Base-by-base conservation (phyloP, 1,140 invertebrate species). In the Drosophila parvula region DNA sequence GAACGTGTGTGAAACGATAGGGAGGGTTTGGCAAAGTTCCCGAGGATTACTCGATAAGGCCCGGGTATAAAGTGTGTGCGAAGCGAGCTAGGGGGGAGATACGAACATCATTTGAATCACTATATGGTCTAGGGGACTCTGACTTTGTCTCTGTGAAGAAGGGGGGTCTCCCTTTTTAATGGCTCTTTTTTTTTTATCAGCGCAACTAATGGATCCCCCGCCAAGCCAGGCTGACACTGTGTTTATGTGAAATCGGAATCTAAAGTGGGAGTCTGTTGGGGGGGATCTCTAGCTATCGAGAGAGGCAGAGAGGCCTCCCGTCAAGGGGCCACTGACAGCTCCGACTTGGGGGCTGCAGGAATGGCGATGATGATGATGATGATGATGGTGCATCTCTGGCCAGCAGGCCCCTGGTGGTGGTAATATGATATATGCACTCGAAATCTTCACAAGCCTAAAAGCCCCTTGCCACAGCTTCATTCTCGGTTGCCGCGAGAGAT, bases 361-460 rank as follows among this genome's bases (percentile, higher is more conserved):
- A 70, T 36, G 32, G 32, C 50, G 16, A 36, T 12, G 50, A 34
- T 47, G 63, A 64, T 48, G 64, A 53, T 47, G 63, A 64, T 48
- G 64, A 53, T 58, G 51, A 67, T 67, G 65, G 38, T 70, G 65
- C 65, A 70, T 70, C 65, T 51, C 45, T 34, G 22, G 22, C 22
- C 22, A 22, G 22, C 45, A 16, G 28, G 57, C 44, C 40, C 57
- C 36, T 73, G 40, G 60, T 74, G 64, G 69, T 70, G 78, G 81
- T 85, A 85, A 86, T 79, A 82, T 88, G 79, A 86, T 86, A 82
- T 88, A 74, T 73, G 82, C 70, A 85, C 82, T 85, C 77, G 78
- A 88, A 84, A 83, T 79, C 64, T 79, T 71, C 28, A 69, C 36
- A 70, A 57, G 68, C 56, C 68, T 70, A 71, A 71, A 71, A 58